Evolutionary conservation across 1,140 invertebrate genomes (phyloP).

Genomic region (Drosophila arizonae): DNA sequence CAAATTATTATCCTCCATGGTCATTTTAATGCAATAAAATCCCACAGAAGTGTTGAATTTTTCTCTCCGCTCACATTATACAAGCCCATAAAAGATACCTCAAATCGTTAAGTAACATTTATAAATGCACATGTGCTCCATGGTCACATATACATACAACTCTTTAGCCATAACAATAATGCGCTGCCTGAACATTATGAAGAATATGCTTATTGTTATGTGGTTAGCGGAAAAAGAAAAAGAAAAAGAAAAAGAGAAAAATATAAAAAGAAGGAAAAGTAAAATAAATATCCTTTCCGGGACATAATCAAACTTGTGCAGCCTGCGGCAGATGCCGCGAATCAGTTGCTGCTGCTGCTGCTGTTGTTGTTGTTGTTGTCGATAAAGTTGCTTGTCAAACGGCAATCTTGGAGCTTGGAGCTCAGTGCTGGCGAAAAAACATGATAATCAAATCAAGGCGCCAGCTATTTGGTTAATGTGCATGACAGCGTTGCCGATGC

Average conservation of each 20-base stretch:
- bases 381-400: conserved; percentile 75
- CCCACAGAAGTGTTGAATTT: background rate
- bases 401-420: conserved; percentile 42
- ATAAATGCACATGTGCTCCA: background rate
- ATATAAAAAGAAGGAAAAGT: background rate
- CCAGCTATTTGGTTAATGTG: conserved; percentile 81
- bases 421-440: conserved; percentile 27
- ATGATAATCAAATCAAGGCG: conserved; percentile 80
- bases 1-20: background rate
- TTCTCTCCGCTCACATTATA: background rate
- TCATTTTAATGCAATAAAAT: background rate
- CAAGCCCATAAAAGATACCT: background rate
- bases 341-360: conserved; percentile 19
- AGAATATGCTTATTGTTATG: conserved; percentile 12
- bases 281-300: conserved; percentile 22
- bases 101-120: background rate
- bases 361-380: conserved; percentile 23
- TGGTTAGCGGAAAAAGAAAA: background rate
- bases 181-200: conserved; percentile 2
- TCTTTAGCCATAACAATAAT: conserved; percentile 2
- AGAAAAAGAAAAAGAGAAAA: background rate
- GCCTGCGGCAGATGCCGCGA: conserved; percentile 13
- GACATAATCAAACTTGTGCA: conserved; percentile 29
- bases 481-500: conserved; percentile 60
- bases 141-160: background rate